Evolutionary conservation across 1,140 invertebrate species (phyloP), one percentile per base, ranked within the genome.

Genomic region (Himalopsyche phryganea): DNA sequence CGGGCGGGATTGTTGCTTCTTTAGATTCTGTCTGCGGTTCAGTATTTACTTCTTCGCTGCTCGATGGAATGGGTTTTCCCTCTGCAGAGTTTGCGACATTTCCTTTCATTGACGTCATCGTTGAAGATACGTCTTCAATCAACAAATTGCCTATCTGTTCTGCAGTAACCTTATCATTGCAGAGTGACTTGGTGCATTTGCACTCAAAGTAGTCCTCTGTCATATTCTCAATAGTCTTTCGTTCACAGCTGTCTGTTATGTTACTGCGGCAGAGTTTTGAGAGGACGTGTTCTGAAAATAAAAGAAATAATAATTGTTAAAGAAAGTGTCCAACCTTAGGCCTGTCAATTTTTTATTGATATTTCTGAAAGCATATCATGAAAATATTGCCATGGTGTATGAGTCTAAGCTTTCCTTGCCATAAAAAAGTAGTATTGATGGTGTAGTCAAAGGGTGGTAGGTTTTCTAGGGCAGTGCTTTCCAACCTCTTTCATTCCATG

Each of bases 161-260:
- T 42, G 17, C 6, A n/a, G 40, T 23, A 19, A 42, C 13, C 4
- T 66, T 66, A 11, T 71, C 70, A 50, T 83, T 83, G 66, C 81
- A 83, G 0, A 81, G 70, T 10, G 74, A 67, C 5, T 72, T 74
- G 5, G 69, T 72, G 64, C 81, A 83, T 5, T 78, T 78, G 57
- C 81, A 83, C 6, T 73, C 76, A 60, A 75, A 74, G 15, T 70
- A 69, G 68, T 77, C 76, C 3, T 67, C 69, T 58, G 73, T 78
- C 1, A 75, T 78, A 13, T 72, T 69, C 61, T 75, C 75, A 64
- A 77, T 80, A 54, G 71, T 77, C n/a, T 75, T 63, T 3, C 73
- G 63, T 46, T 72, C 71, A 53, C 78, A 74, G 58, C 76, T 72
- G 28, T 78, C 72, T 65, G 79, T 75, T 17, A 74, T 72, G 14